Percentiles rank a stretch among this genome's conserved stretches.
Evolutionary conservation across 2,888 invertebrate genomes (phyloP).

Genomic region (Polietes domitor): DNA sequence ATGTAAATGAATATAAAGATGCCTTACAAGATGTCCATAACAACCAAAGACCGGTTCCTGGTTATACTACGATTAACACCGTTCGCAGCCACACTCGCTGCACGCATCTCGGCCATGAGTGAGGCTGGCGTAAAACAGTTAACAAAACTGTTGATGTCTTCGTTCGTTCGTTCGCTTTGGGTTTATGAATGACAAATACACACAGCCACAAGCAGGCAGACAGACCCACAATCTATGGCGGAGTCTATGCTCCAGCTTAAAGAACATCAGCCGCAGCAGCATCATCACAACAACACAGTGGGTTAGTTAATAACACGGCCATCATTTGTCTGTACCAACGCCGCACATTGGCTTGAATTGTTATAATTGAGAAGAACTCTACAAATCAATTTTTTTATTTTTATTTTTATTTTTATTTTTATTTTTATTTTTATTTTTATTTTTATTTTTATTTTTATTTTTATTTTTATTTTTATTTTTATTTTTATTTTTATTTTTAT

Average conservation of each 20-base stretch:
- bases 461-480: too few relatives aligned
- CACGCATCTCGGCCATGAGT: not conserved
- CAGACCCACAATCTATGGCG: not conserved
- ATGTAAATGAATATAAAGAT: conserved; percentile 42
- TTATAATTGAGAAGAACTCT: too few relatives aligned
- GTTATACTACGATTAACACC: not conserved
- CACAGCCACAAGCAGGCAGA: not conserved
- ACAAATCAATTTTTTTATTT: too few relatives aligned
- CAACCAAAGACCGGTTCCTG: not conserved
- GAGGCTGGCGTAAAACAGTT: conserved; percentile 23
- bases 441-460: too few relatives aligned
- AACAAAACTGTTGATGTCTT: conserved; percentile 36
- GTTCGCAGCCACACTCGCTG: not conserved
- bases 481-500: too few relatives aligned
- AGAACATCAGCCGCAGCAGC: not conserved
- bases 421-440: too few relatives aligned
- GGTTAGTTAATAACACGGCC: too few relatives aligned
- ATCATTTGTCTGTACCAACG: too few relatives aligned
- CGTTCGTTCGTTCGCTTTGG: not conserved
- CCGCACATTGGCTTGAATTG: too few relatives aligned
- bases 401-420: too few relatives aligned
- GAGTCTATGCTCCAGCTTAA: conserved; percentile 12
- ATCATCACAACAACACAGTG: not conserved
- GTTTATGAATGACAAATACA: conserved; percentile 20
- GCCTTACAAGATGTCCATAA: not conserved